Base-by-base conservation (phyloP, 1,140 invertebrate species). In the Geopemphigus sp. region DNA sequence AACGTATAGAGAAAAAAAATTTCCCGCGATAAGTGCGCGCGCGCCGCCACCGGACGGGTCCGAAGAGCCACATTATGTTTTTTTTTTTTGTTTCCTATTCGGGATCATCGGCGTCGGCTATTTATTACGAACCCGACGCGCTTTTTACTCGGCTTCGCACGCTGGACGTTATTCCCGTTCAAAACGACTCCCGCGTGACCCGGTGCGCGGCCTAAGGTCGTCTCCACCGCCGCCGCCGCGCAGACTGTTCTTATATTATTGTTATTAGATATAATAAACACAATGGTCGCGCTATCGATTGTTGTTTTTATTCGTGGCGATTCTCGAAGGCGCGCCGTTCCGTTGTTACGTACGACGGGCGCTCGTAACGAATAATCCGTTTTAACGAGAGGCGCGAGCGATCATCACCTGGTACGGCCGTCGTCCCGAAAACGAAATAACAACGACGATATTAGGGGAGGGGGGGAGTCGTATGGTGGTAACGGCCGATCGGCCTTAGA, bases 1-100 rank as follows among this genome's bases (percentile, higher is more conserved):
- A 54, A n/a, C n/a, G n/a, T 54, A 54, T 4, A 39, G 8, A 39
- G 8, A 39, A 39, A 4, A 39, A 3, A 39, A 54, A 54, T 56
- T 66, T 66, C n/a, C 39, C 19, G 19, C 10, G 63, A 66, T 66
- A 66, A 66, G 19, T 19, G 19, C n/a, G n/a, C n/a, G n/a, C n/a
- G n/a, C n/a, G n/a, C 32, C 64, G 64, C n/a, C 22, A 39, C 32
- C 64, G n/a, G 32, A 66, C 32, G 64, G 32, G 32, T 66, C 64
- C 64, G 32, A 66, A 66, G 32, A 45, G 32, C 64, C 11, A 50
- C n/a, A n/a, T n/a, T n/a, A n/a, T n/a, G n/a, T n/a, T n/a, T n/a
- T n/a, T n/a, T n/a, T n/a, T n/a, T n/a, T n/a, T 66, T 66, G 17
- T 64, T 64, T 64, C n/a, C n/a, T n/a, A 45, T 19, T 64, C n/a